Base-by-base conservation (phyloP, 2,888 invertebrate genomes). In the Octonoba sinensis region DNA sequence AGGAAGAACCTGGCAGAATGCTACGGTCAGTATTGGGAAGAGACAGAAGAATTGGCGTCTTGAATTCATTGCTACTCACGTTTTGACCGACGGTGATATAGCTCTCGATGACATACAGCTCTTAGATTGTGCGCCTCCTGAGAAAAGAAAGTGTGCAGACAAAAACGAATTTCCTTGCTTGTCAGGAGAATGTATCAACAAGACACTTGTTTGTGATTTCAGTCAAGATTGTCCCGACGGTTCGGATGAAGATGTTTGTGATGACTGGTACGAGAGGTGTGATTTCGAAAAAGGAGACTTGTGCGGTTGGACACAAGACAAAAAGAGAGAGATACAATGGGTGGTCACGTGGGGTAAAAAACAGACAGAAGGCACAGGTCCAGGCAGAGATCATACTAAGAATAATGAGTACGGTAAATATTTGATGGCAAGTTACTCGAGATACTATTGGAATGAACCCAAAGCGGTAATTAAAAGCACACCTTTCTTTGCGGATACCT, bases 181-280 rank as follows among this genome's bases (percentile, higher is more conserved):
- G 0, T 67, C 59, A 64, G 75, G 78, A 24, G 75, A 74, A 16
- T 84, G 84, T 59, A 75, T 84, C 51, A 65, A 74, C 20, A 62
- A 51, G n/a, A 51, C 51, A 13, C 44, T 71, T 22, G 73, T 75
- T 13, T 84, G 84, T 44, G 84, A 84, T 46, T 83, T 83, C 46
- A 79, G 69, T 18, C 16, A 16, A n/a, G 84, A 84, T 47, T 84
- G 84, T 44, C 46, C 72, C 18, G 84, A 84, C 51, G 62, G 72
- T 6, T 84, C 84, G 13, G 84, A 84, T 71, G 84, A 84, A 83
- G 36, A n/a, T 3, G 69, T 74, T 46, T 84, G 84, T 36, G 20
- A 66, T n/a, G 57, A 66, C 16, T 84, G 69, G 51, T n/a, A 57
- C 15, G 84, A 84, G 60, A 57, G 75, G 18, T 84, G 84, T 36